These are phyloP conservation scores for Pandion haliaetus DNA, from an alignment of 2,113 vertebrate genomes.

Conservation along the genomic window DNA sequence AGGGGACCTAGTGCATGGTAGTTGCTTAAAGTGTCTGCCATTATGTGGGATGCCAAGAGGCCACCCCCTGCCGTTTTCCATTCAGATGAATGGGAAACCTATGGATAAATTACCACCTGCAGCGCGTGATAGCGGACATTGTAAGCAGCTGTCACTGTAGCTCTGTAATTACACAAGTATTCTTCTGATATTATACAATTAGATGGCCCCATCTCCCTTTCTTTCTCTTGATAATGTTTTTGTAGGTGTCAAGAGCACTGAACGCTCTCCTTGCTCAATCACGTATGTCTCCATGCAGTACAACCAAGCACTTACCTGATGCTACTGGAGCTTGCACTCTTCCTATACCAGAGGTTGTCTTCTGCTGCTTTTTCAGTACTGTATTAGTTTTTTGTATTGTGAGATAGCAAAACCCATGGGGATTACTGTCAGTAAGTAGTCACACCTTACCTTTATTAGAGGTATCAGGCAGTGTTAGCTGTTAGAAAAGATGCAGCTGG, in stretches of 20 bases:
- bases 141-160: conserved; percentile 43
- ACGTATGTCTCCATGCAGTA: neutral
- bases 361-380: neutral
- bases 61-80: conserved; percentile 16
- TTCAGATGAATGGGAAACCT: conserved; percentile 56
- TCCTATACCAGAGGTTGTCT: neutral
- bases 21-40: conserved; percentile 43
- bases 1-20: neutral
- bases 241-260: conserved; percentile 50
- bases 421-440: neutral
- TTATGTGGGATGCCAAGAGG: conserved; percentile 22
- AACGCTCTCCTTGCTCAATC: neutral
- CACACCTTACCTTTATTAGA: neutral
- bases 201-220: conserved; percentile 48
- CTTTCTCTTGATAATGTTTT: conserved; percentile 50
- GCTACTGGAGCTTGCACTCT: neutral
- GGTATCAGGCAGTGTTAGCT: neutral
- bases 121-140: neutral
- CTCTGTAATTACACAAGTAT: conserved; percentile 62
- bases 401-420: neutral
- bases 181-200: conserved; percentile 59
- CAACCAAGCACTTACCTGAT: neutral
- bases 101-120: conserved; percentile 62
- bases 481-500: neutral
- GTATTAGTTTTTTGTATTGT: neutral